Conservation (phyloP, 2,888 invertebrate species). For the Gibbula magus region DNA sequence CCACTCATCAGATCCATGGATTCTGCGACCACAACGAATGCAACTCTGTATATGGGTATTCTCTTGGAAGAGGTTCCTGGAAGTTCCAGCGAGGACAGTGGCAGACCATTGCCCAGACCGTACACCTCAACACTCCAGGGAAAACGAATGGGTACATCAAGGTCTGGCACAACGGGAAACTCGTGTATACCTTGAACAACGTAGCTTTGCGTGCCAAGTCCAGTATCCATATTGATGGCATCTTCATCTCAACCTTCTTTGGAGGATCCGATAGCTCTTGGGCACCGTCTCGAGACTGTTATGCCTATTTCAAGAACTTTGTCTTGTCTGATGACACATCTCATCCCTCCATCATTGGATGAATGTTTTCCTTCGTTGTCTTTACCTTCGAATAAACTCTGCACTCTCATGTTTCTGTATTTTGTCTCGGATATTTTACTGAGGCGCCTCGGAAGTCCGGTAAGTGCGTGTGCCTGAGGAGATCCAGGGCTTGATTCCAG, state of each 20-base stretch:
- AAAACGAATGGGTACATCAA: constrained; percentile 48
- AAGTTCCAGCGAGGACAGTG: constrained; percentile 43
- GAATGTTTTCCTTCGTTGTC: not conserved
- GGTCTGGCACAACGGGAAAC: constrained; percentile 47
- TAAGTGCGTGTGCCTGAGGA: too few relatives aligned
- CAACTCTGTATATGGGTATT: constrained; percentile 24
- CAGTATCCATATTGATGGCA: constrained; percentile 46
- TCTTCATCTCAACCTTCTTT: constrained; percentile 63
- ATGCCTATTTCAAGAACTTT: constrained; percentile 58
- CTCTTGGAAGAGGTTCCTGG: constrained; percentile 39
- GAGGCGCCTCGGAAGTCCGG: too few relatives aligned
- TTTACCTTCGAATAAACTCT: too few relatives aligned
- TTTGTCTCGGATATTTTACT: too few relatives aligned
- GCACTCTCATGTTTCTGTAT: too few relatives aligned
- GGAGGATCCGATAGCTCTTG: constrained; percentile 51
- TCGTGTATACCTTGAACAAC: constrained; percentile 40
- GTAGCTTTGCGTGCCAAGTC: constrained; percentile 45
- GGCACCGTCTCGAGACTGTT: constrained; percentile 51
- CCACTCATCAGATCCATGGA: not conserved
- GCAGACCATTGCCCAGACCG: constrained; percentile 49
- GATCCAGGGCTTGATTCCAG: too few relatives aligned
- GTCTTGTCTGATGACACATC: constrained; percentile 7
- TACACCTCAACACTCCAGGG: constrained; percentile 48
- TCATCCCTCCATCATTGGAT: not conserved
- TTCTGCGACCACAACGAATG: constrained; percentile 32